Conservation (phyloP, 1,140 invertebrate species). For the Oedothorax gibbosus region DNA sequence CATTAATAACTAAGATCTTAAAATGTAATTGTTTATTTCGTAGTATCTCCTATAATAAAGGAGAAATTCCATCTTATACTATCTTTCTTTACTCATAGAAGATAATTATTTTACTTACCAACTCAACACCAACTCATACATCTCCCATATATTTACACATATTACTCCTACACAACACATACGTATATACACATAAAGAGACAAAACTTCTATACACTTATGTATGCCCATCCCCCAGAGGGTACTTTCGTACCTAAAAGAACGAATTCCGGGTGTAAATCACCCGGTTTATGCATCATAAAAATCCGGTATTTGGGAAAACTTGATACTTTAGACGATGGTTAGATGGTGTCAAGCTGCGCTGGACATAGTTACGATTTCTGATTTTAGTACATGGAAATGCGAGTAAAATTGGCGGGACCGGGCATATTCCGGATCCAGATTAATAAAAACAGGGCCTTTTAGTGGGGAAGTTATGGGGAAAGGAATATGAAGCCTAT, state of each 20-base stretch:
- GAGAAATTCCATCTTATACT: neutral
- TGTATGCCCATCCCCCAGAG: constrained; percentile 26
- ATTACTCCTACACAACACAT: constrained; percentile 11
- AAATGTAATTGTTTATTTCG: neutral
- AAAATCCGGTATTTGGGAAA: constrained; percentile 35
- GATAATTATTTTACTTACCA: neutral
- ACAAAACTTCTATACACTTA: constrained; percentile 36
- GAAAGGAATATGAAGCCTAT: constrained; percentile 35
- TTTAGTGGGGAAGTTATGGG: constrained; percentile 32
- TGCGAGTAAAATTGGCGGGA: constrained; percentile 33
- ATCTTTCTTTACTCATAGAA: neutral
- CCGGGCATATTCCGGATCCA: constrained; percentile 38
- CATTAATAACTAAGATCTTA: no score
- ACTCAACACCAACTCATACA: neutral
- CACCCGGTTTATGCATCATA: constrained; percentile 53
- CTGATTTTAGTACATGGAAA: constrained; percentile 48
- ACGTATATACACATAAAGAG: constrained; percentile 2
- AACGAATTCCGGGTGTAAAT: constrained; percentile 45
- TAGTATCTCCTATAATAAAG: neutral
- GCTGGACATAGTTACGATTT: constrained; percentile 51
- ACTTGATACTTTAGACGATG: constrained; percentile 42
- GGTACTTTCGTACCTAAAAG: constrained; percentile 34
- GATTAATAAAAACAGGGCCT: constrained; percentile 44
- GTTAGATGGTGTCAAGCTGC: constrained; percentile 20
- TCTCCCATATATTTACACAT: neutral